A percentile compares a stretch with the other conserved stretches of the same genome.
Conservation (phyloP, 2,797 vertebrate species). For the Mastacembelus armatus region DNA sequence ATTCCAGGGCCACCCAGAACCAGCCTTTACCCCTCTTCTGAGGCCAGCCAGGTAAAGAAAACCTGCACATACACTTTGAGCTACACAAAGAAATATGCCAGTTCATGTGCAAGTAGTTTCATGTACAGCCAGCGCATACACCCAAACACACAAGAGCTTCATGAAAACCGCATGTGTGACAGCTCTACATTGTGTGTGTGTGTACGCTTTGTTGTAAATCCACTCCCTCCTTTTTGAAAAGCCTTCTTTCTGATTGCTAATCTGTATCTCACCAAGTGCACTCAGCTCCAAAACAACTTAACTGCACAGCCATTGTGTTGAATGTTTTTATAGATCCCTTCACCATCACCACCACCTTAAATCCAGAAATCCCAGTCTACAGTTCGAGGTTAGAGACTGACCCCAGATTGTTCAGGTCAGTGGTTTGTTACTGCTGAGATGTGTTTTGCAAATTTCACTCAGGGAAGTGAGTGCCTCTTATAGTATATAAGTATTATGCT, state of each 20-base stretch:
- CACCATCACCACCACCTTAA: conserved; percentile 23
- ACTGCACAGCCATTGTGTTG: conserved; percentile 64
- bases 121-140: no score
- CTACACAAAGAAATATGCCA: conserved; percentile 38
- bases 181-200: conserved; percentile 54
- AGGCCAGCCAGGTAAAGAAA: conserved; percentile 68
- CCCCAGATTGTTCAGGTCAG: conserved; percentile 57
- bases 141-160: conserved; percentile 49
- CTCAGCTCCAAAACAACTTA: conserved; percentile 52
- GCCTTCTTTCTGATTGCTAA: conserved; percentile 73
- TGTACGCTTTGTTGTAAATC: conserved; percentile 62
- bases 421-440: conserved; percentile 47
- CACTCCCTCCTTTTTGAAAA: conserved; percentile 65
- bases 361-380: conserved; percentile 41
- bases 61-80: conserved; percentile 21
- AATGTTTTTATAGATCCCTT: conserved; percentile 60
- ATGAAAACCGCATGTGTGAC: conserved; percentile 76
- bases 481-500: conserved; percentile 11
- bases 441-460: conserved; percentile 49
- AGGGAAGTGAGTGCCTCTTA: neutral
- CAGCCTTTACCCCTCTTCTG: conserved; percentile 43
- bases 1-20: conserved; percentile 78
- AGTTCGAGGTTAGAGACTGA: conserved; percentile 52
- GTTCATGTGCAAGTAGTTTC: conserved; percentile 49
- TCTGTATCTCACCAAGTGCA: conserved; percentile 69